Evolutionary conservation across 2,888 invertebrate species (phyloP), one percentile per base, ranked within the genome.

Genomic region (Sesia bembeciformis): DNA sequence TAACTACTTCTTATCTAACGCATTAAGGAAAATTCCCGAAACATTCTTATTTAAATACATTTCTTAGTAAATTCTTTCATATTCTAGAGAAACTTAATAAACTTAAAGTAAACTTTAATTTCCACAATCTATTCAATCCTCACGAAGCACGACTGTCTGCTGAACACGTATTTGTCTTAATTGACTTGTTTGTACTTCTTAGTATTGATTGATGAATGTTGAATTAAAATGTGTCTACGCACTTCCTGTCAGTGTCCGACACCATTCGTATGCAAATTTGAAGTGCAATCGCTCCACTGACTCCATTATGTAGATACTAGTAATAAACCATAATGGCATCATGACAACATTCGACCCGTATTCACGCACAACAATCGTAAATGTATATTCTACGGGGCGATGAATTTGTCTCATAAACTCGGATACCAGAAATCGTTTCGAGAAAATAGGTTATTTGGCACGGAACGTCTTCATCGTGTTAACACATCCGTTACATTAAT

Each of bases 251-350:
- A 55, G 23, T 23, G 23, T 23, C n/a, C 8, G 46, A 46, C 46
- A 40, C n/a, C 60, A 70, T 74, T 70, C 65, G 67, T 64, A 74
- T 72, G 69, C 63, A 69, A 72, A 76, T 73, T 58, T 65, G 55
- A 61, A 62, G 66, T 66, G 63, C 67, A 67, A 65, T 66, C 63
- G 65, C 60, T 63, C 58, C 57, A 63, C 62, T 68, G 63, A 52
- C 62, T 56, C 64, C 62, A 62, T 64, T 65, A 61, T 62, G 63
- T 64, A 62, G 38, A 50, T n/a, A 39, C 58, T 63, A 60, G 67
- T 62, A 65, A 66, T 74, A 67, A 68, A 70, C 64, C 63, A 66
- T 49, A 60, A 69, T 68, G 68, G 65, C 67, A 63, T 63, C 64
- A 67, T 65, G 67, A 64, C 64, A 62, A 63, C 62, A 66, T 57